Percentiles rank a stretch among this genome's conserved stretches.
Evolutionary conservation across 2,113 vertebrate species (phyloP).

Genomic region (Salvelinus fontinalis): DNA sequence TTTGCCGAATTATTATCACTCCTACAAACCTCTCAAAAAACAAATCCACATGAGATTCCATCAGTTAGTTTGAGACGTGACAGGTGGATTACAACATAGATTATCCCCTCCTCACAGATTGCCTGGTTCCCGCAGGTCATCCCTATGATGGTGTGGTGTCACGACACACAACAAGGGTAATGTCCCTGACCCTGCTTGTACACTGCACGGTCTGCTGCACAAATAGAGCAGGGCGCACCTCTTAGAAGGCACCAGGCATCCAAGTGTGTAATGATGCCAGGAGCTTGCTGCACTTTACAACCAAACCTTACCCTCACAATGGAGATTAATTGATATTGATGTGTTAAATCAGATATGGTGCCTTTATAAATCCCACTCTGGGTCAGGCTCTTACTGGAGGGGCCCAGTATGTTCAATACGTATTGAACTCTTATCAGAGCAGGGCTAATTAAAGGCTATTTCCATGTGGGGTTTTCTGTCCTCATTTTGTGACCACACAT

Average conservation of each 20-base stretch:
- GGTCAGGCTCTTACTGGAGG: background rate
- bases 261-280: conserved; percentile 62
- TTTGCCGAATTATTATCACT: background rate
- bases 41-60: background rate
- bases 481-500: background rate
- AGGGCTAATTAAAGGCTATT: conserved; percentile 53
- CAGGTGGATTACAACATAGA: conserved; percentile 22
- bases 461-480: conserved; percentile 27
- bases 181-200: conserved; percentile 67
- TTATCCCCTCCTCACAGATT: conserved; percentile 45
- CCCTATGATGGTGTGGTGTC: conserved; percentile 57
- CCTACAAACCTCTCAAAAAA: background rate
- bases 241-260: conserved; percentile 57
- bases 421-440: conserved; percentile 58
- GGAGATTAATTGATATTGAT: background rate
- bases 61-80: conserved; percentile 10
- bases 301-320: conserved; percentile 52
- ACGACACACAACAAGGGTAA: conserved; percentile 63
- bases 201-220: conserved; percentile 63
- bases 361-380: too few species aligned
- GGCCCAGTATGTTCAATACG: conserved; percentile 50
- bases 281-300: conserved; percentile 44
- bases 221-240: conserved; percentile 62
- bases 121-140: conserved; percentile 54
- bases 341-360: background rate